These are phyloP conservation scores for Orthonychiurus folsomi DNA, from an alignment of 2,888 invertebrate species.

Conservation along the genomic window DNA sequence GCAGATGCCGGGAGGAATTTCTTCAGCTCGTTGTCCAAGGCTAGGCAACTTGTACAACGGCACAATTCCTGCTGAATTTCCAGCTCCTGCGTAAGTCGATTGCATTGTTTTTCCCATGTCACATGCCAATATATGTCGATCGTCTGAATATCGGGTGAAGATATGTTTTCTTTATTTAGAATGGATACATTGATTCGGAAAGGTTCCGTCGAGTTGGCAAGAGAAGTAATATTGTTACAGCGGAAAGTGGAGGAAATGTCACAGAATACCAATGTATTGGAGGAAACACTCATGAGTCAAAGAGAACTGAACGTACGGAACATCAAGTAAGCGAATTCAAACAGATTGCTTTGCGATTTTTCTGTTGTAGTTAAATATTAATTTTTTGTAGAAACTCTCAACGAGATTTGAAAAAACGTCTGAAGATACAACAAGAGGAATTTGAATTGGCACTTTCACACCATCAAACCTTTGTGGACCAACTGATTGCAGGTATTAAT, in stretches of 20 bases:
- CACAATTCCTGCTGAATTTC: background rate
- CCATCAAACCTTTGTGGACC: constrained; percentile 72
- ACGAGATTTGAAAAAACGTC: constrained; percentile 46
- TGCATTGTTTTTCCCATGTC: background rate
- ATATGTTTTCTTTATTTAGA: constrained; percentile 42
- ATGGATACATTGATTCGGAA: constrained; percentile 52
- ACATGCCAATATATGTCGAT: background rate
- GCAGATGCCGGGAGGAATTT: background rate
- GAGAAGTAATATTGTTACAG: constrained; percentile 54
- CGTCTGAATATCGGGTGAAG: background rate
- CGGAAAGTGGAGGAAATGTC: constrained; percentile 55
- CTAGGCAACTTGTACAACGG: background rate
- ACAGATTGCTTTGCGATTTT: background rate
- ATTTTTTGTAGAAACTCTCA: constrained; percentile 41
- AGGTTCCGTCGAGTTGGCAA: constrained; percentile 54
- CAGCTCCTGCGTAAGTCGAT: constrained; percentile 9
- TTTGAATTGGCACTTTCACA: constrained; percentile 64
- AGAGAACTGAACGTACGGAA: constrained; percentile 49
- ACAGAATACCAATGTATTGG: constrained; percentile 53
- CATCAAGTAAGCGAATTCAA: constrained; percentile 39
- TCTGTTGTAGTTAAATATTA: background rate
- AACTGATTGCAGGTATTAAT: constrained; percentile 63
- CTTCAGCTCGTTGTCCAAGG: background rate
- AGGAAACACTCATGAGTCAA: constrained; percentile 53
- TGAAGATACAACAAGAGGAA: constrained; percentile 58